Percentiles rank a stretch among this genome's conserved stretches.
phyloP scores from a whole-genome alignment of 1,140 invertebrate genomes.

The Copidosoma floridanum region DNA sequence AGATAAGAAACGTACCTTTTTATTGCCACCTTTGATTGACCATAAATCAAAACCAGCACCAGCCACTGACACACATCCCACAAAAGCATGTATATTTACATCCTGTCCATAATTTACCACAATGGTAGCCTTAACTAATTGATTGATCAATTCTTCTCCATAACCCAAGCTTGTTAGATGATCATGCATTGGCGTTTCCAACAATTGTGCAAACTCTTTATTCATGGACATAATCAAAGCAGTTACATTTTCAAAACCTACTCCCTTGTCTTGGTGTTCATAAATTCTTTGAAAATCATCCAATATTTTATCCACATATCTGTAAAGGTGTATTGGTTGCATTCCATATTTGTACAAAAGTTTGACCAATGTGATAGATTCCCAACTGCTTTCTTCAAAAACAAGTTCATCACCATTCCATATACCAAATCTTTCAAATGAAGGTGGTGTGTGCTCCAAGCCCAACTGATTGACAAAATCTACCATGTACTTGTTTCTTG shows the following conservation, averaged over 20 bases:
- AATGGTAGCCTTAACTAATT: constrained; percentile 59
- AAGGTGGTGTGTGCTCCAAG: background rate
- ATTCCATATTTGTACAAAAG: constrained; percentile 63
- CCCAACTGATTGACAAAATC: constrained; percentile 55
- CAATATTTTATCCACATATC: constrained; percentile 40
- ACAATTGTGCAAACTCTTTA: constrained; percentile 54
- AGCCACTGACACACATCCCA: constrained; percentile 62
- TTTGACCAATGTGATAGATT: constrained; percentile 50
- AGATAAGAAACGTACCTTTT: constrained; percentile 50
- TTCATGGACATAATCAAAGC: constrained; percentile 59
- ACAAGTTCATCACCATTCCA: constrained; percentile 61
- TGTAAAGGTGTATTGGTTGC: constrained; percentile 47
- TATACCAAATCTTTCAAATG: constrained; percentile 45
- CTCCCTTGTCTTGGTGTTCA: constrained; percentile 56
- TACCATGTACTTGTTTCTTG: constrained; percentile 62
- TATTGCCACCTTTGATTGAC: constrained; percentile 66
- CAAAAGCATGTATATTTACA: constrained; percentile 61
- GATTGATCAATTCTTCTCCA: constrained; percentile 57
- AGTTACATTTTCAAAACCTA: constrained; percentile 57
- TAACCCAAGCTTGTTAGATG: constrained; percentile 54
- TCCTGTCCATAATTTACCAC: constrained; percentile 68
- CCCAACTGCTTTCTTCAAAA: constrained; percentile 56
- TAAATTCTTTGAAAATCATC: constrained; percentile 60
- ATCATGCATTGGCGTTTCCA: constrained; percentile 49
- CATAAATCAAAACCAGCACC: constrained; percentile 60